These are phyloP conservation scores for Apeltes quadracus DNA, from an alignment of 2,113 vertebrate genomes.

Conservation along the genomic window DNA sequence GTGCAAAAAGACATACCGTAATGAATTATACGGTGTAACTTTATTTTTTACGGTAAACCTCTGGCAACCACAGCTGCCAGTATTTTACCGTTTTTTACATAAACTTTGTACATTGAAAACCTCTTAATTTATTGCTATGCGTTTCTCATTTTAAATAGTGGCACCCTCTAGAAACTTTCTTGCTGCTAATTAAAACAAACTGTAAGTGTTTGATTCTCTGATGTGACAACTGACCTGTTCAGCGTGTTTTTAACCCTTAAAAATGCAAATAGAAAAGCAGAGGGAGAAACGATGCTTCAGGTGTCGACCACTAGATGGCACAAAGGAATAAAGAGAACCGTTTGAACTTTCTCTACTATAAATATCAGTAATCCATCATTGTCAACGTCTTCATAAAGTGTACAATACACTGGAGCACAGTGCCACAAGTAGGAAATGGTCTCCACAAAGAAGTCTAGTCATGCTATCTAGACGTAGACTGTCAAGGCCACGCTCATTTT, in stretches of 20 bases:
- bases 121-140: background rate
- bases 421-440: constrained; percentile 9
- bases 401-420: constrained; percentile 14
- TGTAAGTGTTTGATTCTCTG: background rate
- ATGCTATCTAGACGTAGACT: constrained; percentile 19
- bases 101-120: background rate
- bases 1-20: no score
- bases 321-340: constrained; percentile 27
- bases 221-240: constrained; percentile 47
- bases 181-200: background rate
- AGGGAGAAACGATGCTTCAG: background rate
- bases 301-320: constrained; percentile 67
- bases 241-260: background rate
- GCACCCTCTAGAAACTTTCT: background rate
- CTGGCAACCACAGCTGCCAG: no score
- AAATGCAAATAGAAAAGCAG: background rate
- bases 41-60: no score
- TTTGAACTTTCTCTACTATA: background rate
- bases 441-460: constrained; percentile 32
- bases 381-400: background rate
- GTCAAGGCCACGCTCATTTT: constrained; percentile 51
- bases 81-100: no score
- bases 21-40: no score
- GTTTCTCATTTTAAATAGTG: background rate
- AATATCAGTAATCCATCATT: constrained; percentile 12